Base-by-base conservation (phyloP, 2,888 invertebrate genomes). In the Mesopsocus fuscifrons region DNA sequence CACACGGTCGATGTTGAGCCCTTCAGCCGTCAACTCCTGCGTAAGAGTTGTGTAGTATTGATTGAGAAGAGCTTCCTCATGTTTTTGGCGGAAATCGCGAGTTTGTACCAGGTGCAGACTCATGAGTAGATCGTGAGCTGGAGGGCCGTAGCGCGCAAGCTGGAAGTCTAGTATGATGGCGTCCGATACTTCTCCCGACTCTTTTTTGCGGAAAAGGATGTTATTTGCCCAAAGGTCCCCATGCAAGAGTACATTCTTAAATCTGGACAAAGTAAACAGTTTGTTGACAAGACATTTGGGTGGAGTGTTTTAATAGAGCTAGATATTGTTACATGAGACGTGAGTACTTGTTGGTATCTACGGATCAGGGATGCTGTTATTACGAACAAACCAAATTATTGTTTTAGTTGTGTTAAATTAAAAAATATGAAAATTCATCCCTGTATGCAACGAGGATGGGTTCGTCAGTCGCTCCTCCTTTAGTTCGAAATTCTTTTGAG, bases 131-230 rank as follows among this genome's bases (percentile, higher is more conserved):
- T 82, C 81, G 35, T 74, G 65, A 16, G 73, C 68, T 1, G 76
- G 73, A 1, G 79, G 76, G 13, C 69, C 69, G 53, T 73, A 78
- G 20, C 73, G 64, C 0, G 68, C 60, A 41, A 77, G 62, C 58
- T 80, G 80, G 52, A 72, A 81, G 56, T 81, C 81, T 2, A 82
- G 69, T 8, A 81, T 54, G 23, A 72, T 54, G 49, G 76, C 74
- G 21, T 71, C 66, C 2, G 69, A 60, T 1, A 72, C 69, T 23
- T 53, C 54, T 1, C 59, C 57, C 22, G 60, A 51, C 15, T 58
- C 55, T 43, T 52, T 40, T 21, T 17, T 13, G 34, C 33, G 43
- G 34, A 43, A 43, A 23, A 43, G 31, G 15, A 43, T 22, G 34
- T 43, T 43, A 22, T 43, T 43, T 15, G 26, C n/a, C 43, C 43